Percentiles rank a stretch among this genome's conserved stretches.
phyloP scores from a whole-genome alignment of 2,797 vertebrate species.

The Orestias chungarensis region DNA sequence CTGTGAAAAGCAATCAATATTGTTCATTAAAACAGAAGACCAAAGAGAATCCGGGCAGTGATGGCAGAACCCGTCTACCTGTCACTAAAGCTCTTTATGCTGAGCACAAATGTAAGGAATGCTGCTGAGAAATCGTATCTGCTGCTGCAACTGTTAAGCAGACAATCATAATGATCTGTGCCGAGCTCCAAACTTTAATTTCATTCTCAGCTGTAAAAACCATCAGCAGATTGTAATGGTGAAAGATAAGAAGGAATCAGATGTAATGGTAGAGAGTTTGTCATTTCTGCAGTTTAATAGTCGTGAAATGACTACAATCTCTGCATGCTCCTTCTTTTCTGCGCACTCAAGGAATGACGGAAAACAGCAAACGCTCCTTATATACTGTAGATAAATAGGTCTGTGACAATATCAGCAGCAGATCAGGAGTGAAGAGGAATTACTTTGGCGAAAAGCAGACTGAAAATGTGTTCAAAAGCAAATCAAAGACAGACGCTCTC shows the following conservation, averaged over 20 bases:
- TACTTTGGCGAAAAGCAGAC: constrained; percentile 29
- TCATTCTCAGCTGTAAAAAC: constrained; percentile 40
- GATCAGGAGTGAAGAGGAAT: constrained; percentile 46
- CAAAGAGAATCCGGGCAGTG: background rate
- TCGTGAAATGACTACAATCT: constrained; percentile 40
- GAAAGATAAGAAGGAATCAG: constrained; percentile 39
- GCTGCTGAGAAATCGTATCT: constrained; percentile 22
- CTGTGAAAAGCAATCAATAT: background rate
- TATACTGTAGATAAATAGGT: constrained; percentile 35
- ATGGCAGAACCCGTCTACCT: background rate
- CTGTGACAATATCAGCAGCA: constrained; percentile 49
- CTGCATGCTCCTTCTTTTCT: constrained; percentile 5
- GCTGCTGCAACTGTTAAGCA: constrained; percentile 13
- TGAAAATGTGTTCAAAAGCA: constrained; percentile 48
- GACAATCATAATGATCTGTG: constrained; percentile 35
- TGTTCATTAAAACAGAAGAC: constrained; percentile 1
- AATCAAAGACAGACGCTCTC: constrained; percentile 58
- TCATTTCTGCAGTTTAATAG: constrained; percentile 34
- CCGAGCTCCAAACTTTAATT: constrained; percentile 43
- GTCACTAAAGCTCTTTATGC: constrained; percentile 7
- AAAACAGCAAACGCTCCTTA: constrained; percentile 32
- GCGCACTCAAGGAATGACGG: constrained; percentile 34
- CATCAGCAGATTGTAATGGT: constrained; percentile 19
- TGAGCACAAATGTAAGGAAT: background rate
- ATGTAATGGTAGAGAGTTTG: constrained; percentile 22